These are phyloP conservation scores for Dexiosoma caninum DNA, from an alignment of 2,888 invertebrate species.

Conservation along the genomic window DNA sequence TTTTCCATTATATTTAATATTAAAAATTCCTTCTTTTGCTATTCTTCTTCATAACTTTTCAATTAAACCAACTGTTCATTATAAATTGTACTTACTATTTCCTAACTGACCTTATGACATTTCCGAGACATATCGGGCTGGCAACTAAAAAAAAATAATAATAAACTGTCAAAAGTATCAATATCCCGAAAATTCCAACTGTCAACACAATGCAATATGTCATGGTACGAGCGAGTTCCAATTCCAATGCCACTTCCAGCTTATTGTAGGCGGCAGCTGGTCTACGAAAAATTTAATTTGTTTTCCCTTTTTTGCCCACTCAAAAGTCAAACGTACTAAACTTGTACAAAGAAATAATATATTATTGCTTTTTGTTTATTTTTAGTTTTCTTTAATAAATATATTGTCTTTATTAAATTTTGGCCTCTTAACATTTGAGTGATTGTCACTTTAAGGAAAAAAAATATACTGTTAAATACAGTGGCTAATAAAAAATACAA, in stretches of 20 bases:
- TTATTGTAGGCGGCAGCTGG: slow-evolving; percentile 71
- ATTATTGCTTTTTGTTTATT: no score
- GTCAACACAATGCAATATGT: slow-evolving; percentile 51
- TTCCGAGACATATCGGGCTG: slow-evolving; percentile 63
- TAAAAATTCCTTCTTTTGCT: background rate
- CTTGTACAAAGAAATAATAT: slow-evolving; percentile 37
- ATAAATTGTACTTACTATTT: slow-evolving; percentile 5
- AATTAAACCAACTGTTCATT: slow-evolving; percentile 46
- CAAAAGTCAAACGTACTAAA: background rate
- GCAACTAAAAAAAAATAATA: slow-evolving; percentile 29
- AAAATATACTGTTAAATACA: slow-evolving; percentile 25
- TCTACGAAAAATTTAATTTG: slow-evolving; percentile 62
- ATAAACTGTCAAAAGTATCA: slow-evolving; percentile 68
- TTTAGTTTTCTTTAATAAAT: slow-evolving; percentile 22
- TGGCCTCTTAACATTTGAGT: slow-evolving; percentile 38
- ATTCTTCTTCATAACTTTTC: background rate
- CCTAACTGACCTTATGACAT: slow-evolving; percentile 57
- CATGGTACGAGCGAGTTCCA: slow-evolving; percentile 64
- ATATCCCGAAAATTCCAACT: slow-evolving; percentile 68
- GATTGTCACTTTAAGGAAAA: slow-evolving; percentile 37
- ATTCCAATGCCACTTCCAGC: slow-evolving; percentile 39
- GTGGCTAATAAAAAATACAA: slow-evolving; percentile 52
- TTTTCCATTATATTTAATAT: background rate
- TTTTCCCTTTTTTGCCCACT: slow-evolving; percentile 1
- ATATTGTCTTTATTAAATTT: slow-evolving; percentile 17